A percentile compares a stretch with the other conserved stretches of the same genome.
These are phyloP conservation scores for Amiota mariae DNA, from an alignment of 2,888 invertebrate species.

Conservation along the genomic window DNA sequence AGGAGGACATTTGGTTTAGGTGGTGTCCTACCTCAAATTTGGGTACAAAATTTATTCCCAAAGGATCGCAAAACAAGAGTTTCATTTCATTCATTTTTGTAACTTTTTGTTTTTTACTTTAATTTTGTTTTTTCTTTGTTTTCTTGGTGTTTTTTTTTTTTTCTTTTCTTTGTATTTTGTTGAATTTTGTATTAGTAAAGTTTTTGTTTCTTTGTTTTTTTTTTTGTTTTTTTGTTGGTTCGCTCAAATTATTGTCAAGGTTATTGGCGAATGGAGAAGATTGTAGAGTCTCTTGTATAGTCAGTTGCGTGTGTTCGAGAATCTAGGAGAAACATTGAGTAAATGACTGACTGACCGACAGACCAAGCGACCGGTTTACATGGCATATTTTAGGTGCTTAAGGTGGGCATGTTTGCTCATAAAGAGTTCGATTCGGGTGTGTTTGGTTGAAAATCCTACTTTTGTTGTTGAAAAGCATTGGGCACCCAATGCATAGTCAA, in stretches of 20 bases:
- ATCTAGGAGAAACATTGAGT: background rate
- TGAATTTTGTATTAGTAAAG: no score
- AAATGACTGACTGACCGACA: no score
- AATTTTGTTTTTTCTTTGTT: no score
- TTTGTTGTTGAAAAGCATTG: no score
- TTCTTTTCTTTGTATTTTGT: no score
- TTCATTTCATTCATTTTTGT: background rate
- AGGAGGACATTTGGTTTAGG: background rate
- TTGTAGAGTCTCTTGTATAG: conserved; percentile 4
- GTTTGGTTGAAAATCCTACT: no score
- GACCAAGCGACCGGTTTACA: background rate
- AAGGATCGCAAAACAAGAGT: conserved; percentile 15
- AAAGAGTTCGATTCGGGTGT: no score
- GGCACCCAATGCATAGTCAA: background rate
- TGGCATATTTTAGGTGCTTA: no score
- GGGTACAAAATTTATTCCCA: conserved; percentile 12
- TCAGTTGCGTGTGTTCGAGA: background rate
- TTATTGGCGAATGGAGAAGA: background rate
- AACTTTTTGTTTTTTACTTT: background rate
- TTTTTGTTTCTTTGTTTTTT: no score
- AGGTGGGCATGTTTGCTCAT: no score
- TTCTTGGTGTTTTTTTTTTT: no score
- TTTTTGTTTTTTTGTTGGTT: background rate
- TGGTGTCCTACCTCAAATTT: background rate
- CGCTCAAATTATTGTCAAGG: conserved; percentile 16